These are phyloP conservation scores for Ptyas mucosa DNA, from an alignment of 2,113 vertebrate species.

Conservation along the genomic window DNA sequence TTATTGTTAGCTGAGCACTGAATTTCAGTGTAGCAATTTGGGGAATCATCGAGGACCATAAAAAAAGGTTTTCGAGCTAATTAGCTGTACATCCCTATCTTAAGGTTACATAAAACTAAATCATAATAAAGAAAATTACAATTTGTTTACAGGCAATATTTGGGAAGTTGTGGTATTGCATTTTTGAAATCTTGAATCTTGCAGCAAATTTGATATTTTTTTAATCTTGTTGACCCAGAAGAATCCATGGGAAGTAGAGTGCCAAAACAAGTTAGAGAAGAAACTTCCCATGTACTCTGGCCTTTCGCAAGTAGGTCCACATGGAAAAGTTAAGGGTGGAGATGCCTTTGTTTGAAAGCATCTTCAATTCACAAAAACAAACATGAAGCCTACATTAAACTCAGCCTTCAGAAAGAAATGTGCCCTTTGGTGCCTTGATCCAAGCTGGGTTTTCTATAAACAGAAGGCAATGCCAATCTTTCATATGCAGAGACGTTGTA, in stretches of 20 bases:
- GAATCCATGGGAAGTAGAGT: background rate
- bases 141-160: background rate
- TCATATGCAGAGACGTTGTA: background rate
- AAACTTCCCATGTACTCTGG: background rate
- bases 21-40: background rate
- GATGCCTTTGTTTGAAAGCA: background rate
- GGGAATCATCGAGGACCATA: background rate
- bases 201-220: background rate
- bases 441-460: background rate
- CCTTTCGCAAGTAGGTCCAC: background rate
- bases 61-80: background rate
- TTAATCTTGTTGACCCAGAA: background rate
- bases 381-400: background rate
- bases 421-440: background rate
- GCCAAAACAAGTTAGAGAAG: background rate
- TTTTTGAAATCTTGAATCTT: background rate
- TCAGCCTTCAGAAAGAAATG: background rate
- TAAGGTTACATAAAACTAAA: background rate
- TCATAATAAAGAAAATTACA: too few species aligned
- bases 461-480: background rate
- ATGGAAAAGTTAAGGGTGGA: background rate
- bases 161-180: background rate
- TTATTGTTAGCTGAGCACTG: background rate
- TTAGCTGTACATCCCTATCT: background rate
- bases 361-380: background rate